These are phyloP conservation scores for Oreochromis niloticus DNA, from an alignment of 2,113 vertebrate genomes.

Conservation along the genomic window DNA sequence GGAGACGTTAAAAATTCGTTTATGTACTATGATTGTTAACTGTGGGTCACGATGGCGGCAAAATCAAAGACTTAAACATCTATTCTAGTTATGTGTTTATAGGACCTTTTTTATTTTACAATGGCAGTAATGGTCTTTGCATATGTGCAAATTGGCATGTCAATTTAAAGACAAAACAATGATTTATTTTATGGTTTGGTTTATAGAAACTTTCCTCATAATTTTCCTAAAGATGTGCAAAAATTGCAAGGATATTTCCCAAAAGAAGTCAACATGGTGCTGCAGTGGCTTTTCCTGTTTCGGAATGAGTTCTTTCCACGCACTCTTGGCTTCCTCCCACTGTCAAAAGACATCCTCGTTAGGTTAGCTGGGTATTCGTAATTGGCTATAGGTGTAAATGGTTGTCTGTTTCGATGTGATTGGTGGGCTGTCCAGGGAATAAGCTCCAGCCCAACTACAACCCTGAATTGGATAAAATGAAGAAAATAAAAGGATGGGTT, in stretches of 20 bases:
- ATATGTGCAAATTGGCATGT: background rate
- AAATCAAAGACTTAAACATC: background rate
- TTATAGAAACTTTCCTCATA: background rate
- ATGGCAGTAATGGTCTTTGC: background rate
- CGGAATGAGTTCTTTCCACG: background rate
- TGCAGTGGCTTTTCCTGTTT: background rate
- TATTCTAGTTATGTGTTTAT: background rate
- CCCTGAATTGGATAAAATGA: background rate
- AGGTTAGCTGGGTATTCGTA: background rate
- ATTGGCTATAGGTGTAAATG: background rate
- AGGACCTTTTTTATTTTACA: background rate
- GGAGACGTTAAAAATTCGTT: fast-evolving
- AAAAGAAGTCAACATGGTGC: background rate
- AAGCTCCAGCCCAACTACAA: background rate
- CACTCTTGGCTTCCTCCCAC: fast-evolving
- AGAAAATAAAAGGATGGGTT: background rate
- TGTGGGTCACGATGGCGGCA: background rate
- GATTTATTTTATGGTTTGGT: fast-evolving
- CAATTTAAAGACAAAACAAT: background rate
- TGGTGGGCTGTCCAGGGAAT: background rate
- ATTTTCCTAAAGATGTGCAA: background rate
- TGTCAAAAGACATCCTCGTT: background rate
- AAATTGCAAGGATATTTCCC: background rate
- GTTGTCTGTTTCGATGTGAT: background rate
- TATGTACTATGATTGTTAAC: fast-evolving